These are phyloP conservation scores for Elanus axillaris DNA, from an alignment of 2,113 vertebrate genomes.

Conservation along the genomic window DNA sequence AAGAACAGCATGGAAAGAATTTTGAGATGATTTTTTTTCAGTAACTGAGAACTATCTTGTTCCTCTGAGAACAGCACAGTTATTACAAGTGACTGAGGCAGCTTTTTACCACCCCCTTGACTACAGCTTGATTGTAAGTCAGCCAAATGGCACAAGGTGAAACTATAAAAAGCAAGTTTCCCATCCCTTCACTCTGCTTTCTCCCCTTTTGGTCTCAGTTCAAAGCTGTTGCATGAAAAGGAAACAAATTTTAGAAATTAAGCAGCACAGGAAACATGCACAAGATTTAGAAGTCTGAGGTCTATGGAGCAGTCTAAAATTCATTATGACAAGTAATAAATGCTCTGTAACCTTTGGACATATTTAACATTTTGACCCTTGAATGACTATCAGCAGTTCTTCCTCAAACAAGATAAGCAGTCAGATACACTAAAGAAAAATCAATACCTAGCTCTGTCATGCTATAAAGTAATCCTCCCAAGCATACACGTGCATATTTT, in stretches of 20 bases:
- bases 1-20: constrained; percentile 26
- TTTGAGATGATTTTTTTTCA: not conserved
- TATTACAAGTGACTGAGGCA: not conserved
- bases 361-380: not conserved
- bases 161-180: constrained; percentile 18
- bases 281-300: not conserved
- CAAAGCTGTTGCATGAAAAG: not conserved
- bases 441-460: not conserved
- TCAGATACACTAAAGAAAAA: not conserved
- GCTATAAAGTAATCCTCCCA: not conserved
- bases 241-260: not conserved
- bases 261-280: not conserved
- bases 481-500: not conserved
- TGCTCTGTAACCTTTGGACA: not conserved
- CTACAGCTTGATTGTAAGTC: not conserved
- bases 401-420: not conserved
- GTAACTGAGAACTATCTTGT: not conserved
- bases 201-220: not conserved
- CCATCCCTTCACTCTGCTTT: not conserved
- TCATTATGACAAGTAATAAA: not conserved
- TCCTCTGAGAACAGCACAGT: not conserved
- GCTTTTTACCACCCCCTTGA: not conserved
- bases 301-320: not conserved
- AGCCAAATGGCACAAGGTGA: constrained; percentile 2
- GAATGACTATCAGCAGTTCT: not conserved